Conservation (phyloP, 2,797 vertebrate genomes). For the Macropodus opercularis region DNA sequence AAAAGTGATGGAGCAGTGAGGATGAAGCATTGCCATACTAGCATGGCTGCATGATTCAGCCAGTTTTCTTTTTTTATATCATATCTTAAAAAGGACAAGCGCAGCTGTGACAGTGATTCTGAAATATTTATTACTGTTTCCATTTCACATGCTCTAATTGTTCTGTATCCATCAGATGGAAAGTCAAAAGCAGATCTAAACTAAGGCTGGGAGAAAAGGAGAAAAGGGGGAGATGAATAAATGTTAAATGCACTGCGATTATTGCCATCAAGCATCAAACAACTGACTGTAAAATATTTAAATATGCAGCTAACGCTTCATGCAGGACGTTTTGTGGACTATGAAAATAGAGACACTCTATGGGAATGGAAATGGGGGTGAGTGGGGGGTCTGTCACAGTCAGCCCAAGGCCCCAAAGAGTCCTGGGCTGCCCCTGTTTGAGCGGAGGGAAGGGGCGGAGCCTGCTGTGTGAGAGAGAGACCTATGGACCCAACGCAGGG, state of each 20-base stretch:
- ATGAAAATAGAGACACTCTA: no score
- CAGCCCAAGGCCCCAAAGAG: neutral
- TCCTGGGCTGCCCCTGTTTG: conserved; percentile 6
- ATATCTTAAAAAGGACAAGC: conserved; percentile 3
- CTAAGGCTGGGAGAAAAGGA: neutral
- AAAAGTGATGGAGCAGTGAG: no score
- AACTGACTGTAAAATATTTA: no score
- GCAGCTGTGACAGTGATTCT: conserved; percentile 21
- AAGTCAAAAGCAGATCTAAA: neutral
- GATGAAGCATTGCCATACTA: no score
- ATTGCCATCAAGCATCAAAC: neutral
- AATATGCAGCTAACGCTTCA: no score
- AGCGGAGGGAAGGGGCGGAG: conserved; percentile 15
- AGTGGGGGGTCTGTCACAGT: rapidly evolving
- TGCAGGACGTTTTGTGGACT: no score
- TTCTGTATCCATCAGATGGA: conserved; percentile 14
- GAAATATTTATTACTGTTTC: conserved; percentile 58
- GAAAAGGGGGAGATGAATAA: neutral
- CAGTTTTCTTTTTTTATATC: conserved; percentile 12
- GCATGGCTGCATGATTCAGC: neutral
- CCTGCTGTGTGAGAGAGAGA: conserved; percentile 2
- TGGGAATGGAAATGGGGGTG: no score
- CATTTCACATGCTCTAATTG: conserved; percentile 55
- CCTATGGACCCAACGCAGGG: no score
- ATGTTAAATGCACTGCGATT: neutral